phyloP scores from a whole-genome alignment of 2,888 invertebrate species.

The Heterodera filipjevi region DNA sequence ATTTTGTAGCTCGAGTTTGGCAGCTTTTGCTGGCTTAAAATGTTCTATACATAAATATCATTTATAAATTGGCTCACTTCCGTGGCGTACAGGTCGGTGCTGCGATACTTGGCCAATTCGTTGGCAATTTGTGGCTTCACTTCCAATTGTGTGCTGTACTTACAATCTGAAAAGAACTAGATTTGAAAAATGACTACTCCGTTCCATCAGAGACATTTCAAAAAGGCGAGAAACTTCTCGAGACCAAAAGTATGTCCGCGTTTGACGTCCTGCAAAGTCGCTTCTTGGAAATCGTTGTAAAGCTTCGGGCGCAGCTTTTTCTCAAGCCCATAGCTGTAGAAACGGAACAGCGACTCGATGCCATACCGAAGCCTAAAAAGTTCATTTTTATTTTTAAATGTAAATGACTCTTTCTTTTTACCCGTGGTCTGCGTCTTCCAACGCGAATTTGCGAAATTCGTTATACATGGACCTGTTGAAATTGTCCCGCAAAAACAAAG shows the following conservation, averaged over 20 bases:
- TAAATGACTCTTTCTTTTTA: constrained; percentile 70
- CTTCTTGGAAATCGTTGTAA: constrained; percentile 89
- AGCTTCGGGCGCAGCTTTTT: constrained; percentile 91
- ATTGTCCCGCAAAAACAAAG: constrained; percentile 95
- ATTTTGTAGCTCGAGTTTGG: constrained; percentile 22
- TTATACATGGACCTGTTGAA: constrained; percentile 97
- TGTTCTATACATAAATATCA: background rate
- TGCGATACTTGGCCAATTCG: constrained; percentile 67
- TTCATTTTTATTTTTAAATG: constrained; percentile 6
- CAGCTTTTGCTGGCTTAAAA: constrained; percentile 23
- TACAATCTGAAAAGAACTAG: constrained; percentile 69
- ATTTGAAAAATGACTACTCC: background rate
- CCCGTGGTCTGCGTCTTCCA: constrained; percentile 87
- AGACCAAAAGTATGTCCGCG: constrained; percentile 91
- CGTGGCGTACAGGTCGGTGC: constrained; percentile 67
- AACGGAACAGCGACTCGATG: constrained; percentile 81
- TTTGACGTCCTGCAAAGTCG: constrained; percentile 54
- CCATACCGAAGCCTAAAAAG: constrained; percentile 68
- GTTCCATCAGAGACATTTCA: constrained; percentile 75
- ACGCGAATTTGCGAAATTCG: constrained; percentile 88
- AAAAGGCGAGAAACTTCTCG: constrained; percentile 99
- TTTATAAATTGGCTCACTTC: constrained; percentile 35
- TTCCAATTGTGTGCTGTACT: constrained; percentile 60
- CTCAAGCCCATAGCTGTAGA: constrained; percentile 92
- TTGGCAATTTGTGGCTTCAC: constrained; percentile 66